Conservation (phyloP, 2,888 invertebrate genomes). For the Drosophila robusta region DNA sequence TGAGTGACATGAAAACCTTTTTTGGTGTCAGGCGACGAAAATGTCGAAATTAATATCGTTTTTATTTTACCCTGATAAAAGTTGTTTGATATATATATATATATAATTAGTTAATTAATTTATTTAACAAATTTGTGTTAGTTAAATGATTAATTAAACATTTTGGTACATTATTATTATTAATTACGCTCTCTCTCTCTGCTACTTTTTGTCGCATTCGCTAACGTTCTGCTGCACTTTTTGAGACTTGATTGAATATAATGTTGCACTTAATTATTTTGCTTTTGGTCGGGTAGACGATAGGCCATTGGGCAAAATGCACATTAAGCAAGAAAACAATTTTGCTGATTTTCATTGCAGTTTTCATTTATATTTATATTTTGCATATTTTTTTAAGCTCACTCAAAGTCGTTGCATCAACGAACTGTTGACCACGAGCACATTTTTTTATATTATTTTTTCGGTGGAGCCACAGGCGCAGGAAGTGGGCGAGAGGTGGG, state of each 20-base stretch:
- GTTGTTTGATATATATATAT: too few relatives aligned
- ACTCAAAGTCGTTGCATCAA: background rate
- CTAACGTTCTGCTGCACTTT: too few relatives aligned
- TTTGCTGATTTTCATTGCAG: constrained; percentile 42
- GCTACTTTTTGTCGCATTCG: background rate
- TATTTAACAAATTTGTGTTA: constrained; percentile 1
- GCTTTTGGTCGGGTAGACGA: constrained; percentile 11
- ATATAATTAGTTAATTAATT: constrained; percentile 12
- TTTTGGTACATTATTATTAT: too few relatives aligned
- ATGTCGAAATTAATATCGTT: constrained; percentile 17
- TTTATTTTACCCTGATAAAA: background rate
- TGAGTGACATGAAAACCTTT: constrained; percentile 26
- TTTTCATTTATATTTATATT: constrained; percentile 28
- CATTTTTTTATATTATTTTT: constrained; percentile 3
- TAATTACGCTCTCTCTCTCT: too few relatives aligned
- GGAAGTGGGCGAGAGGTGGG: constrained; percentile 13
- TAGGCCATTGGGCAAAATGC: constrained; percentile 29
- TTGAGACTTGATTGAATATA: background rate
- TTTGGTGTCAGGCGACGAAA: constrained; percentile 32
- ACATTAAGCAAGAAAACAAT: constrained; percentile 54
- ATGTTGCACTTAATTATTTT: background rate
- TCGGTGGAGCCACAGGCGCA: constrained; percentile 11
- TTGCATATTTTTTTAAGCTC: background rate
- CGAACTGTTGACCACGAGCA: constrained; percentile 36
- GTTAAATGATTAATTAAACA: background rate